Evolutionary conservation across 2,797 vertebrate genomes (phyloP).

Genomic region (Macropodus opercularis): DNA sequence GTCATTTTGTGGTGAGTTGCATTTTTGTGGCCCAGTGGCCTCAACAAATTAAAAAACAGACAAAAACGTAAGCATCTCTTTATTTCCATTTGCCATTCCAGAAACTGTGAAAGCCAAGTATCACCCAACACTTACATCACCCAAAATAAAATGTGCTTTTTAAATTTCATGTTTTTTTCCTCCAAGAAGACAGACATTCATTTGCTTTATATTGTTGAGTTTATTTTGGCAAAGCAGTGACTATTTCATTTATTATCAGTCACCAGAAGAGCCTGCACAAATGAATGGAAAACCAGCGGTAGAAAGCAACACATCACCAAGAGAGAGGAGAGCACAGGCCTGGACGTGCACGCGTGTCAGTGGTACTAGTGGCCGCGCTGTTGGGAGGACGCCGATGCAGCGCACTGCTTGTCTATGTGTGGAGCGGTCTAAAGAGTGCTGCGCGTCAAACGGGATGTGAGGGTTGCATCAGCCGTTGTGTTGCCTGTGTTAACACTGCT

Average conservation of each 20-base stretch:
- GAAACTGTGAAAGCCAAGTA: slow-evolving; percentile 63
- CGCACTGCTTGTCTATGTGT: slow-evolving; percentile 64
- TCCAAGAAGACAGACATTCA: slow-evolving; percentile 68
- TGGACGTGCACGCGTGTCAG: slow-evolving; percentile 50
- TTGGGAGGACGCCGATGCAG: slow-evolving; percentile 65
- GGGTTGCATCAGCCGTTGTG: slow-evolving; percentile 45
- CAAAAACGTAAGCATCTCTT: slow-evolving; percentile 71
- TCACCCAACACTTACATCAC: slow-evolving; percentile 37
- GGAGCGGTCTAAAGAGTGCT: slow-evolving; percentile 44
- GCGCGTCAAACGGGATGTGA: slow-evolving; percentile 52
- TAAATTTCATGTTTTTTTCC: slow-evolving; percentile 7
- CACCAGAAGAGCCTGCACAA: slow-evolving; percentile 79
- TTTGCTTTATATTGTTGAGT: slow-evolving; percentile 82
- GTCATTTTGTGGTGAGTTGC: no score
- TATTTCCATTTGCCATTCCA: slow-evolving; percentile 74
- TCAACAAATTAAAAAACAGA: slow-evolving; percentile 44
- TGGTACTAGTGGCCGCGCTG: slow-evolving; percentile 50
- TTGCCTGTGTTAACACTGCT: slow-evolving; percentile 57
- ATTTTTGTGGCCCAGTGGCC: no score
- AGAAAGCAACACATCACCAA: slow-evolving; percentile 80
- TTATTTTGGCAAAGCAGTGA: slow-evolving; percentile 93
- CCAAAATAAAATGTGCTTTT: slow-evolving; percentile 62
- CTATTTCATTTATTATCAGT: slow-evolving; percentile 69
- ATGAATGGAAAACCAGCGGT: slow-evolving; percentile 75
- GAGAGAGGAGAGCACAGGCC: slow-evolving; percentile 73